Evolutionary conservation across 1,140 invertebrate genomes (phyloP), one percentile per base, ranked within the genome.

Genomic region (Lepidotrigona ventralis): DNA sequence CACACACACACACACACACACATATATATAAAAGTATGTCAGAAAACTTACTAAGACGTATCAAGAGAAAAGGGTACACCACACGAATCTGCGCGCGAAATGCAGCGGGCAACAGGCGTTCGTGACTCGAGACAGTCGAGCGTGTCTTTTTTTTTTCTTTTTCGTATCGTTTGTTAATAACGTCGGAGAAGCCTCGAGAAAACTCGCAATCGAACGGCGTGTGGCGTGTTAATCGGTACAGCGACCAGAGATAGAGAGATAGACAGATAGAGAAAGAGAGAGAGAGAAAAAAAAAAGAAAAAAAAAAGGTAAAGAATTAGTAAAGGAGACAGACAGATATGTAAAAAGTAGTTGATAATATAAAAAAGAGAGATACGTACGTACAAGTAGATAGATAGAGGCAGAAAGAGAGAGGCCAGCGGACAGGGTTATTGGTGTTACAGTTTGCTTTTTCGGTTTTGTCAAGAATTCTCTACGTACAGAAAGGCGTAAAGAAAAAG

Each of bases 331-430:
- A 79, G 60, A 63, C 60, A 88, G 29, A 81, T 79, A 75, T 72
- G 26, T 71, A 87, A 81, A 33, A 90, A 79, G 89, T 83, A 69
- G 90, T 63, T 26, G 33, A 84, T 93, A 89, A 91, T 86, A 87
- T 88, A 93, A 89, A 90, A n/a, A 89, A 91, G 93, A 91, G 91
- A 93, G 91, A 91, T 93, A 94, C 91, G 92, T 92, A 91, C 89
- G 90, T 90, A 85, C 54, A 58, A 63, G 81, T 69, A 83, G 81
- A 83, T 58, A 83, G 54, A 78, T 90, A 92, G 91, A 93, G 92
- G 93, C 79, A 90, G 90, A 92, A 79, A 91, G 81, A 89, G 75
- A 89, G 83, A 89, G 85, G 86, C 88, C 88, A 85, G 85, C 85
- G 84, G 75, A 89, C 85, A 91, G 75, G 85, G 85, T 83, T 81